phyloP scores from a whole-genome alignment of 2,797 vertebrate genomes.

The Eulemur coronatus region DNA sequence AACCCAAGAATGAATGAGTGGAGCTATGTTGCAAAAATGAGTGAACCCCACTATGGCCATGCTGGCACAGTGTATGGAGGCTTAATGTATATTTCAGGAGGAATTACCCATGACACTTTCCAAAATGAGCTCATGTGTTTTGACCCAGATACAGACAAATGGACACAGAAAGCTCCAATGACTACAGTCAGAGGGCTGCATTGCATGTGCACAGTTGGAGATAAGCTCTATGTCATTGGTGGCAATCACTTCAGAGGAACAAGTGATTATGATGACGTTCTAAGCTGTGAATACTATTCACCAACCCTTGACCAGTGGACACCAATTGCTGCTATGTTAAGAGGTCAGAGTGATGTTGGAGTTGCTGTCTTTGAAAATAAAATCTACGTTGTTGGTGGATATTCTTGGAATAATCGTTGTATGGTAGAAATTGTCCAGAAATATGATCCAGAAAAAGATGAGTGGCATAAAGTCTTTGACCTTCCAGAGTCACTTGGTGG shows the following conservation, averaged over 20 bases:
- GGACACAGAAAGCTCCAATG: constrained; percentile 98
- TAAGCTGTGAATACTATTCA: constrained; percentile 98
- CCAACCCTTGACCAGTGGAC: constrained; percentile 98
- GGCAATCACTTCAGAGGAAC: constrained; percentile 98
- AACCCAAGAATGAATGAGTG: constrained; percentile 99
- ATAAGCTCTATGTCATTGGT: constrained; percentile 97
- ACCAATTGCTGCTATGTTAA: constrained; percentile 96
- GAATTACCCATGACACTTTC: constrained; percentile 99
- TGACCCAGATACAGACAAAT: constrained; percentile 97
- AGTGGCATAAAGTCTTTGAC: constrained; percentile 99
- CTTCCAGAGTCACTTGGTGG: constrained; percentile 97
- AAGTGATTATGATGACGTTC: constrained; percentile 97
- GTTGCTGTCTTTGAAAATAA: constrained; percentile 98
- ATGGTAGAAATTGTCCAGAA: constrained; percentile 99
- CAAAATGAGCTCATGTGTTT: constrained; percentile 99
- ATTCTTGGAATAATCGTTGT: constrained; percentile 99
- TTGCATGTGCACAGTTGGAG: constrained; percentile 99
- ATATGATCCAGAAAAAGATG: constrained; percentile 97
- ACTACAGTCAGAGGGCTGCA: constrained; percentile 97
- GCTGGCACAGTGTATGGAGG: constrained; percentile 98
- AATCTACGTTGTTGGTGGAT: constrained; percentile 98
- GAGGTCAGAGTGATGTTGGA: constrained; percentile 97
- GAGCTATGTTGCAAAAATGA: constrained; percentile 99
- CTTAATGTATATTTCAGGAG: constrained; percentile 99
- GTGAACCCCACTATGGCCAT: constrained; percentile 97